Percentiles rank a stretch among this genome's conserved stretches.
Conservation (phyloP, 1,140 invertebrate genomes). For the Drosophila ficusphila region DNA sequence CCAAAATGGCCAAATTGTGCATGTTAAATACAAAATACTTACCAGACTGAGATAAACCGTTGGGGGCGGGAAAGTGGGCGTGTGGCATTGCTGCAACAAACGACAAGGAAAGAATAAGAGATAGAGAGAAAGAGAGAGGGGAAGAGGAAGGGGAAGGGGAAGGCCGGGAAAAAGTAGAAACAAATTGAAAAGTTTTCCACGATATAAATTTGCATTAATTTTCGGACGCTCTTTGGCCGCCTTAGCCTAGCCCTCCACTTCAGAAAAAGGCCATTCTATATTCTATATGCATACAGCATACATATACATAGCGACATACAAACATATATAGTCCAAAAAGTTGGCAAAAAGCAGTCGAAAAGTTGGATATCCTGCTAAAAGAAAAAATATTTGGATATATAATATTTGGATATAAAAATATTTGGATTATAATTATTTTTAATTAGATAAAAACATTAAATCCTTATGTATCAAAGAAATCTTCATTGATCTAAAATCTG, state of each 20-base stretch:
- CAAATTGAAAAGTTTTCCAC: conserved; percentile 77
- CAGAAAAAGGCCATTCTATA: conserved; percentile 6
- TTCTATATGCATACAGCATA: conserved; percentile 9
- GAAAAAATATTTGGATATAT: background rate
- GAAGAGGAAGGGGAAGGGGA: conserved; percentile 17
- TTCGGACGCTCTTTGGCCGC: conserved; percentile 44
- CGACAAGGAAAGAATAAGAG: conserved; percentile 2
- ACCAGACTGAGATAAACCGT: background rate
- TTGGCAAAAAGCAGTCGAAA: background rate
- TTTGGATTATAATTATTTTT: no score
- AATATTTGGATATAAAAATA: no score
- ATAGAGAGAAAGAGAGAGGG: no score
- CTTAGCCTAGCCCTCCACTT: conserved; percentile 1
- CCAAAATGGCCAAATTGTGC: conserved; percentile 67
- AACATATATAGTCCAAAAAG: background rate
- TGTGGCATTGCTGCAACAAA: conserved; percentile 27
- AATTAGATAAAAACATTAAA: no score
- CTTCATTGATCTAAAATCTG: no score
- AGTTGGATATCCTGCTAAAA: background rate
- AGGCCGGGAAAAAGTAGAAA: conserved; percentile 41
- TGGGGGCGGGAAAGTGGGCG: background rate
- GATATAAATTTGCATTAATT: conserved; percentile 80
- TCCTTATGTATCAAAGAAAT: no score
- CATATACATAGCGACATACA: background rate
- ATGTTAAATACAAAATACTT: conserved; percentile 62